Conservation (phyloP, 2,888 invertebrate genomes). For the Clepsis dumicolana region DNA sequence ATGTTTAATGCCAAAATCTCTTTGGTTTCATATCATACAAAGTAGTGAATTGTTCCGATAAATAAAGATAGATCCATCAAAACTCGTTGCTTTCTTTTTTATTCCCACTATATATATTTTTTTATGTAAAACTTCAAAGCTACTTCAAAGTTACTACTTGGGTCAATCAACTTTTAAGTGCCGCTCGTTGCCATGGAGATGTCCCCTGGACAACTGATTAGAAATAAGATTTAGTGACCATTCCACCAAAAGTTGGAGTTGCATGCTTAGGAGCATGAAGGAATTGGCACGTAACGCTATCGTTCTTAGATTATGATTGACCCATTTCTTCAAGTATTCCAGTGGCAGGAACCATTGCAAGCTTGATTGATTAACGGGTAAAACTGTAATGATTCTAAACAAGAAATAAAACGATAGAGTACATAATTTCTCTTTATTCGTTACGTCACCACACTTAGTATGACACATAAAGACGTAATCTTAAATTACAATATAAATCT, state of each 20-base stretch:
- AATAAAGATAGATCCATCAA: conserved; percentile 70
- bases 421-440: conserved; percentile 66
- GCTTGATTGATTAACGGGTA: not conserved
- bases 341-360: too few relatives aligned
- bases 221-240: too few relatives aligned
- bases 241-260: too few relatives aligned
- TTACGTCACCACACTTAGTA: conserved; percentile 81
- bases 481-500: conserved; percentile 69
- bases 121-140: too few relatives aligned
- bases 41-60: conserved; percentile 82
- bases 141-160: too few relatives aligned
- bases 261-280: too few relatives aligned
- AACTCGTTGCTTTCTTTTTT: conserved; percentile 51
- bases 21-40: conserved; percentile 80
- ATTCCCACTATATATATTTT: not conserved
- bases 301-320: too few relatives aligned
- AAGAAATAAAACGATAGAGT: conserved; percentile 47
- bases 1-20: conserved; percentile 77
- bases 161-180: too few relatives aligned
- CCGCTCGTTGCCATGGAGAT: too few relatives aligned
- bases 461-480: conserved; percentile 80
- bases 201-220: too few relatives aligned
- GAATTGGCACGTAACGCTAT: too few relatives aligned
- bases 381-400: not conserved
- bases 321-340: too few relatives aligned